Evolutionary conservation across 2,888 invertebrate genomes (phyloP), one percentile per base, ranked within the genome.

Genomic region (Busseola fusca): DNA sequence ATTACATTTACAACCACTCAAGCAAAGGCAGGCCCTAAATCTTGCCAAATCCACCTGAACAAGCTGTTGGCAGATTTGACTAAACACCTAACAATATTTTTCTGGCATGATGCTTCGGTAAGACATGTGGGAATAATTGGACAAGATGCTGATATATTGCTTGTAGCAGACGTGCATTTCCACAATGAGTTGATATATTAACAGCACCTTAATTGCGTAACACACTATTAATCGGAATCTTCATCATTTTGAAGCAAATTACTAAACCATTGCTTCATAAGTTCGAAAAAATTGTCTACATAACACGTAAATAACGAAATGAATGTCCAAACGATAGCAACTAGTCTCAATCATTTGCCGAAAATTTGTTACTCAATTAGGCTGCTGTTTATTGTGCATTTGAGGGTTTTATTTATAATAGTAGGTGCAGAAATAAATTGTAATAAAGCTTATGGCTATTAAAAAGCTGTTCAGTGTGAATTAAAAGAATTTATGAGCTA

Each of bases 101-200:
- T 71, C 73, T 86, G 85, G 82, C 86, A 81, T 59, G 10, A 12
- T 57, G 63, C 56, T 69, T 18, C 40, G 63, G 73, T 57, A 37
- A 69, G 83, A 83, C 86, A 81, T 59, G 70, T 66, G 54, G 66
- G 62, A 78, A 72, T 86, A 86, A 86, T 86, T 86, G 76, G 78
- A 81, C 57, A 50, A 50, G 48, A 9, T 54, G 7, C 58, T 82
- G 76, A 84, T 84, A 74, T 75, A 85, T 81, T 64, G 30, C 27
- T 45, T 50, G 45, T 16, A 40, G 54, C 21, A 37, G 64, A 72
- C 62, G 3, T 62, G 74, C 65, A 64, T 52, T 64, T 69, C 59
- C 58, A 69, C 27, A 52, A 59, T 59, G 58, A 79, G 25, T 68
- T 77, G 57, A 71, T 70, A 52, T 69, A 71, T 50, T n/a, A n/a